These are phyloP conservation scores for Ridgeia piscesae DNA, from an alignment of 1,140 invertebrate species.

Conservation along the genomic window DNA sequence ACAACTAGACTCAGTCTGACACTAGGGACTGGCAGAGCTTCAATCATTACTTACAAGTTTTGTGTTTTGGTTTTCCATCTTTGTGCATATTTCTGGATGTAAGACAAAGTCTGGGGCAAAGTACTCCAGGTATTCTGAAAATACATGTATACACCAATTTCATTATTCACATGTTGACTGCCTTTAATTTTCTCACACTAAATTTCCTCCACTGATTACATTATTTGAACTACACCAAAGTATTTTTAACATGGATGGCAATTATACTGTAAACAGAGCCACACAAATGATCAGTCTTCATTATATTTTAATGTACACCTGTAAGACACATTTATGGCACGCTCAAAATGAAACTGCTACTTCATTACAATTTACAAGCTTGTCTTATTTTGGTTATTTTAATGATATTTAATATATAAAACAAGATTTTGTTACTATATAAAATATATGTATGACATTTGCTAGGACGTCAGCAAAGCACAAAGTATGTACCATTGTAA, in stretches of 20 bases:
- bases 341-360: not conserved
- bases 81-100: slow-evolving; percentile 82
- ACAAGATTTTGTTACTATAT: not conserved
- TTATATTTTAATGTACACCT: too few relatives aligned
- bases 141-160: not conserved
- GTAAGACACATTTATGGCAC: not conserved
- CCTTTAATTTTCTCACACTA: not conserved
- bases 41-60: slow-evolving; percentile 61
- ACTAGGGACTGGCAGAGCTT: not conserved
- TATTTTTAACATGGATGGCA: not conserved
- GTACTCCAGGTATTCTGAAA: slow-evolving; percentile 85
- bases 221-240: not conserved
- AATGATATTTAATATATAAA: too few relatives aligned
- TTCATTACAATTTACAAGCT: too few relatives aligned
- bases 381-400: too few relatives aligned
- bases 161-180: not conserved
- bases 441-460: not conserved
- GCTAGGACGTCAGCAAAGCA: not conserved
- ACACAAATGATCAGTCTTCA: not conserved
- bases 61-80: slow-evolving; percentile 88
- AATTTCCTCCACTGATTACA: not conserved
- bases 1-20: too few relatives aligned
- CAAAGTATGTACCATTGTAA: slow-evolving; percentile 76
- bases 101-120: slow-evolving; percentile 94
- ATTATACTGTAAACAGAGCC: not conserved